A percentile compares a stretch with the other conserved stretches of the same genome.
These are phyloP conservation scores for Thumatha senex DNA, from an alignment of 2,888 invertebrate species.

Conservation along the genomic window DNA sequence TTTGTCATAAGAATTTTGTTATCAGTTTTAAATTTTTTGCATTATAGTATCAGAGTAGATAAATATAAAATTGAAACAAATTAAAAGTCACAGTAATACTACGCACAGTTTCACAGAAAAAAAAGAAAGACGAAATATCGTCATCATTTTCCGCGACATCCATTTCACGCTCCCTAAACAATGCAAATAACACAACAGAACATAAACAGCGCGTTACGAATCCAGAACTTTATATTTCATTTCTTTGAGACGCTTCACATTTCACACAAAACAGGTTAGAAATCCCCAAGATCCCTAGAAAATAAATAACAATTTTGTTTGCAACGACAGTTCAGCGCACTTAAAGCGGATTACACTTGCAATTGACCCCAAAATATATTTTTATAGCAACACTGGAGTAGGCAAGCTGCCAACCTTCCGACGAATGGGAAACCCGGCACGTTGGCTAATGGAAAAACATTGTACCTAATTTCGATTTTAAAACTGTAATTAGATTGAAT, in stretches of 20 bases:
- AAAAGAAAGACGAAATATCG: constrained; percentile 4
- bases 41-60: too few relatives aligned
- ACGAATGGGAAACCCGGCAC: constrained; percentile 18
- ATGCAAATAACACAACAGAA: constrained; percentile 7
- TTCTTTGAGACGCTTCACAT: constrained; percentile 15
- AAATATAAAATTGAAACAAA: not conserved
- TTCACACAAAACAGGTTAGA: constrained; percentile 17
- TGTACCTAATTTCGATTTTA: constrained; percentile 35
- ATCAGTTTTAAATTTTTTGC: too few relatives aligned
- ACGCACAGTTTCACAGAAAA: not conserved
- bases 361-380: constrained; percentile 17
- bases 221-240: constrained; percentile 14
- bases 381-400: constrained; percentile 10
- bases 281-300: not conserved
- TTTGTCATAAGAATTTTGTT: too few relatives aligned
- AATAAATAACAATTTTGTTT: constrained; percentile 13
- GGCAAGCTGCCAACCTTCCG: constrained; percentile 32
- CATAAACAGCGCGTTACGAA: constrained; percentile 13
- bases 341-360: constrained; percentile 7
- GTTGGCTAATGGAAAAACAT: constrained; percentile 35
- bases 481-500: constrained; percentile 23
- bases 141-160: constrained; percentile 8
- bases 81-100: not conserved
- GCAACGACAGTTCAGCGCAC: constrained; percentile 9
- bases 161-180: constrained; percentile 6